phyloP scores from a whole-genome alignment of 2,888 invertebrate genomes.

The Ophion obscuratus region DNA sequence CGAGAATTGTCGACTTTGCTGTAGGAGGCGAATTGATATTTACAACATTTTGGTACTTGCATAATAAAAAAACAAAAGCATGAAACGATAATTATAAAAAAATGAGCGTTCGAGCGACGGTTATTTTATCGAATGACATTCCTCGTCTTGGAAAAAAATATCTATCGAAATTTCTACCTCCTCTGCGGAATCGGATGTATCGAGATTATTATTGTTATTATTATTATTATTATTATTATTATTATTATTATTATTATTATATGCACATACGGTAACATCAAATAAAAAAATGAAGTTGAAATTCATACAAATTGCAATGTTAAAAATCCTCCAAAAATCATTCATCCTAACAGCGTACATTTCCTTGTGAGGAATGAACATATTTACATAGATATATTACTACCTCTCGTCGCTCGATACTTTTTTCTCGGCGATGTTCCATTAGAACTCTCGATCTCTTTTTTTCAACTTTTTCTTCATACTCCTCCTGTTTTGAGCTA shows the following conservation, averaged over 20 bases:
- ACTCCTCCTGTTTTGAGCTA: conserved; percentile 65
- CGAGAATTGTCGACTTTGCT: conserved; percentile 15
- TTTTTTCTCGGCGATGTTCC: conserved; percentile 64
- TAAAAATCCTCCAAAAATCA: conserved; percentile 47
- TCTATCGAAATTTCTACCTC: conserved; percentile 25
- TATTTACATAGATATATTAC: conserved; percentile 16
- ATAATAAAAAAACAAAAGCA: conserved; percentile 45
- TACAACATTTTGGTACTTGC: conserved; percentile 30
- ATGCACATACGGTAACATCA: conserved; percentile 8
- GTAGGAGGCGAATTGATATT: conserved; percentile 9
- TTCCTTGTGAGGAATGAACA: conserved; percentile 36
- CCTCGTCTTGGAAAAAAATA: conserved; percentile 22
- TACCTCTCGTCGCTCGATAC: conserved; percentile 46
- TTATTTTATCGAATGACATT: conserved; percentile 57
- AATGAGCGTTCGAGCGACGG: conserved; percentile 63
- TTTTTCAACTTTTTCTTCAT: conserved; percentile 47
- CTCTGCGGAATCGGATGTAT: conserved; percentile 34
- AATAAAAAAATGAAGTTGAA: conserved; percentile 56
- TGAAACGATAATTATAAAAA: conserved; percentile 58
- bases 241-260: neutral
- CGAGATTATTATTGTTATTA: conserved; percentile 24
- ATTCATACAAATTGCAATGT: conserved; percentile 50
- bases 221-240: neutral
- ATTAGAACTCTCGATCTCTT: conserved; percentile 44
- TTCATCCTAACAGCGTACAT: conserved; percentile 38